Evolutionary conservation across 2,113 vertebrate genomes (phyloP).

Genomic region (Gymnobelideus leadbeateri): DNA sequence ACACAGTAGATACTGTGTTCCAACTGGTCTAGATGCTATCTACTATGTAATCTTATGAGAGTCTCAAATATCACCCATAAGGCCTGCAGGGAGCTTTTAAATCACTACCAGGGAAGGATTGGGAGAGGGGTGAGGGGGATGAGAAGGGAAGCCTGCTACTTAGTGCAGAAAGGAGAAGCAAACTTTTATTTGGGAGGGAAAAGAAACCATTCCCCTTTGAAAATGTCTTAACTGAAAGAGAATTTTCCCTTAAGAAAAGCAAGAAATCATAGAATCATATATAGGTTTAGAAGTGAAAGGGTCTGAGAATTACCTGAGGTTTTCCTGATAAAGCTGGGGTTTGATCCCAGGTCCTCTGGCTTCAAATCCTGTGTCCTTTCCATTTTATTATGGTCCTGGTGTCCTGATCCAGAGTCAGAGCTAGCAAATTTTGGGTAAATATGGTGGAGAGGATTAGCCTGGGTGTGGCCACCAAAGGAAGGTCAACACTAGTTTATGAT

Average conservation of each 20-base stretch:
- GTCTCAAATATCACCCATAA: slow-evolving; percentile 20
- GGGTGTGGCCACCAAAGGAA: not conserved
- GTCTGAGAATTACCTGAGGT: not conserved
- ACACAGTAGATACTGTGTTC: not conserved
- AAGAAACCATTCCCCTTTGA: slow-evolving; percentile 10
- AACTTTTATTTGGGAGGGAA: not conserved
- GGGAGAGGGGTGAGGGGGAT: not conserved
- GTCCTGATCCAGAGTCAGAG: not conserved
- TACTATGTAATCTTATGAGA: slow-evolving; percentile 39
- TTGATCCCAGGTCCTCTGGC: not conserved
- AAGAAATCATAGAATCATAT: too few relatives aligned
- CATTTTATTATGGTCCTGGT: not conserved
- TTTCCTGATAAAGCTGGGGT: not conserved
- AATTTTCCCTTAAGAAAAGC: slow-evolving; percentile 44
- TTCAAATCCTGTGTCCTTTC: not conserved
- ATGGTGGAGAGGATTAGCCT: not conserved
- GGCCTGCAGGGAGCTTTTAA: not conserved
- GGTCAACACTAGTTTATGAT: not conserved
- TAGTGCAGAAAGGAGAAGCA: slow-evolving; percentile 7
- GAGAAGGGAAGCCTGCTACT: not conserved
- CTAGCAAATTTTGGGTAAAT: not conserved
- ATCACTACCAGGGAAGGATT: not conserved
- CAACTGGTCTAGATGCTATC: slow-evolving; percentile 18
- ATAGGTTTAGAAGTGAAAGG: not conserved
- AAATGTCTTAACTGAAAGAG: slow-evolving; percentile 4